Percentiles rank a stretch among this genome's conserved stretches.
phyloP scores from a whole-genome alignment of 2,113 vertebrate species.

The Cacatua alba region DNA sequence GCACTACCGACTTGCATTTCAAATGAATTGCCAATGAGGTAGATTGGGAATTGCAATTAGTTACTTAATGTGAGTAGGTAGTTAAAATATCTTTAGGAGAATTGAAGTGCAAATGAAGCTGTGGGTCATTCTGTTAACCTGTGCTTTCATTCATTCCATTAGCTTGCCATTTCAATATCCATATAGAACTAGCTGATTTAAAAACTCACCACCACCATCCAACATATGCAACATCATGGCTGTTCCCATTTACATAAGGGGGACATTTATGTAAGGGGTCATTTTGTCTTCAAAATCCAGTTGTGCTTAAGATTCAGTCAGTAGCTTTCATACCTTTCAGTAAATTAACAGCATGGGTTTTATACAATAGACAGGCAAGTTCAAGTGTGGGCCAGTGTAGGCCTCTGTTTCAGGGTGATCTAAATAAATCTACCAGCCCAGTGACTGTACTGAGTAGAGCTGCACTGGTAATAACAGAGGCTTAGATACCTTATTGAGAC shows the following conservation, averaged over 20 bases:
- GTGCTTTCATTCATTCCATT: constrained; percentile 9
- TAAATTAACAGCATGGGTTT: neutral
- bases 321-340: neutral
- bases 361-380: neutral
- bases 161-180: neutral
- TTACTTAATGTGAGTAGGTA: constrained; percentile 44
- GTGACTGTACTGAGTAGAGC: neutral
- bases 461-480: neutral
- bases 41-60: constrained; percentile 50
- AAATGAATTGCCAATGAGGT: constrained; percentile 54
- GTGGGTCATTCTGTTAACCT: constrained; percentile 24
- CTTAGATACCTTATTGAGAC: neutral
- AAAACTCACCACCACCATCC: neutral
- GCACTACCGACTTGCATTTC: constrained; percentile 19
- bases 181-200: neutral
- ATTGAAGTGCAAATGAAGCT: constrained; percentile 43
- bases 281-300: neutral
- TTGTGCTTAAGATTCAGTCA: neutral
- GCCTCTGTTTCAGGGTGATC: neutral
- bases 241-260: neutral
- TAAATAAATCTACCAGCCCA: neutral
- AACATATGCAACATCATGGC: neutral
- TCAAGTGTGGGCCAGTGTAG: neutral
- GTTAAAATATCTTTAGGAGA: constrained; percentile 48
- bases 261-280: neutral